These are phyloP conservation scores for Actenoides hombroni DNA, from an alignment of 2,113 vertebrate species.

Conservation along the genomic window DNA sequence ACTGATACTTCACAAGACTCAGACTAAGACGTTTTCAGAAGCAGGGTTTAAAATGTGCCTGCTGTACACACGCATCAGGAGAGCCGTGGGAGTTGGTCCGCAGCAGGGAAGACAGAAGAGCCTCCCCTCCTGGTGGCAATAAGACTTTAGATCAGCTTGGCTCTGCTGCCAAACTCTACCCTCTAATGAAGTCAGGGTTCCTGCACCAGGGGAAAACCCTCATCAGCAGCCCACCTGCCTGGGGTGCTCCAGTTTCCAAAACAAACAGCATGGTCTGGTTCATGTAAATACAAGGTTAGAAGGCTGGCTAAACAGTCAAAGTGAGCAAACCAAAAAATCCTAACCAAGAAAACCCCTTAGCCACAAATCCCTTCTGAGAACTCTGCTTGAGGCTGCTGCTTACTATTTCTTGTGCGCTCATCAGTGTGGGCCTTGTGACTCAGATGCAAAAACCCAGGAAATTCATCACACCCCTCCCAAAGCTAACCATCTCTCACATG, in stretches of 20 bases:
- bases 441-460: background rate
- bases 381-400: background rate
- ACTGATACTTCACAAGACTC: background rate
- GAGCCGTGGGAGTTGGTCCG: background rate
- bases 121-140: background rate
- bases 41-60: background rate
- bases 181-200: background rate
- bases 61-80: background rate
- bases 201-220: background rate
- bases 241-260: constrained; percentile 4
- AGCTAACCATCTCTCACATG: background rate
- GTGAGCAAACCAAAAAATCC: background rate
- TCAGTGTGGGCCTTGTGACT: background rate
- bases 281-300: background rate
- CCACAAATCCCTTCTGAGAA: background rate
- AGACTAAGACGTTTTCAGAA: background rate
- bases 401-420: background rate
- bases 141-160: background rate
- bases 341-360: background rate
- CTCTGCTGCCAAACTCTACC: background rate
- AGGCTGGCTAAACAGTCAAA: background rate
- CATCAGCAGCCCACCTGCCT: background rate
- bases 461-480: background rate
- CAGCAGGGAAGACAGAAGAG: background rate
- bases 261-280: background rate